A percentile compares a stretch with the other conserved stretches of the same genome.
phyloP scores from a whole-genome alignment of 2,888 invertebrate genomes.

The Microdon myrmicae region DNA sequence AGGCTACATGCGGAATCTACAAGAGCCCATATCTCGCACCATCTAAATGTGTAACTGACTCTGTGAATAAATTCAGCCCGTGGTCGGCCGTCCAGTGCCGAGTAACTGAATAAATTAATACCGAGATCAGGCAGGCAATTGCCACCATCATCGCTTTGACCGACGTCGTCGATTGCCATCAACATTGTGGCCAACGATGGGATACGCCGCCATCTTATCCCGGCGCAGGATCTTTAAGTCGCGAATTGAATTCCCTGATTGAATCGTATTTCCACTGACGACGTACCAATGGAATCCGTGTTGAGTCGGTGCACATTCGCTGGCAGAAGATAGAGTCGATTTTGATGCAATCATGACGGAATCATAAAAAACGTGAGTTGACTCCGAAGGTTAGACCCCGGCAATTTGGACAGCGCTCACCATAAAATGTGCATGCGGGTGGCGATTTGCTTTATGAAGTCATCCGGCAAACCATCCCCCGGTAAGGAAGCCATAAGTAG shows the following conservation, averaged over 20 bases:
- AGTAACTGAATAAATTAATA: slow-evolving; percentile 47
- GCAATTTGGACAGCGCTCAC: slow-evolving; percentile 25
- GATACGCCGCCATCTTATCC: slow-evolving; percentile 26
- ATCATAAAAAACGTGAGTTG: slow-evolving; percentile 51
- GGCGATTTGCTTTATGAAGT: slow-evolving; percentile 38
- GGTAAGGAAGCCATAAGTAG: slow-evolving; percentile 40
- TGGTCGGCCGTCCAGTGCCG: slow-evolving; percentile 19
- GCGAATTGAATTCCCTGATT: slow-evolving; percentile 46
- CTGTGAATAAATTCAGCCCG: slow-evolving; percentile 43
- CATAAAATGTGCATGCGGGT: slow-evolving; percentile 30
- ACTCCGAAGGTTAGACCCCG: slow-evolving; percentile 39
- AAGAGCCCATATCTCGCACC: slow-evolving; percentile 48
- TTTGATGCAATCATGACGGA: slow-evolving; percentile 48
- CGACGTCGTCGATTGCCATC: slow-evolving; percentile 14
- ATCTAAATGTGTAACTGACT: slow-evolving; percentile 50
- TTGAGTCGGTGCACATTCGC: slow-evolving; percentile 26
- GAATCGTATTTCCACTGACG: slow-evolving; percentile 48
- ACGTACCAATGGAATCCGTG: slow-evolving; percentile 28
- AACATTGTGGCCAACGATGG: slow-evolving; percentile 6
- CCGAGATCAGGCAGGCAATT: slow-evolving; percentile 41
- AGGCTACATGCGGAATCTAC: slow-evolving; percentile 35
- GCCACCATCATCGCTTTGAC: slow-evolving; percentile 34
- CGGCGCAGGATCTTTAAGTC: slow-evolving; percentile 26
- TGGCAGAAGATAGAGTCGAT: slow-evolving; percentile 36
- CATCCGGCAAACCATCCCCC: slow-evolving; percentile 32